phyloP scores from a whole-genome alignment of 2,113 vertebrate genomes.

The Accipiter virgatus region DNA sequence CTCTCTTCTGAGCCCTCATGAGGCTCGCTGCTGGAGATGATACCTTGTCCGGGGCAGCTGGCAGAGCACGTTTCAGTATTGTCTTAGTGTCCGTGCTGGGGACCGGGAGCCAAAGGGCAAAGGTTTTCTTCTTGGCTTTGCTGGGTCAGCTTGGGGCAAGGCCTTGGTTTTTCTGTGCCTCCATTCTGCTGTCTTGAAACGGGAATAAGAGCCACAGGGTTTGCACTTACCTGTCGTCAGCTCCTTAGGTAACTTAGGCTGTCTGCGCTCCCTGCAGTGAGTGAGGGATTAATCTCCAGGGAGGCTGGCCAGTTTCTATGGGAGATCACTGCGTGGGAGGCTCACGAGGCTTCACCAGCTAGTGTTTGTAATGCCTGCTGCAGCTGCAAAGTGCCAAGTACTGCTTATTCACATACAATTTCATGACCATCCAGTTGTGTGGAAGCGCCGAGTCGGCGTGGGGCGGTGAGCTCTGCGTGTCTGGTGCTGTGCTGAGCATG shows the following conservation, averaged over 20 bases:
- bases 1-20: not conserved
- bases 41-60: not conserved
- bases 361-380: not conserved
- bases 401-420: not conserved
- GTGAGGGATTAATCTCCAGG: conserved; percentile 5
- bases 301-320: conserved; percentile 35
- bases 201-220: not conserved
- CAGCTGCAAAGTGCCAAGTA: not conserved
- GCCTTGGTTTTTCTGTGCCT: not conserved
- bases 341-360: not conserved
- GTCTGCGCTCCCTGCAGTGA: not conserved
- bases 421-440: not conserved
- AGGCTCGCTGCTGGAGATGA: not conserved
- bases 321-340: conserved; percentile 29
- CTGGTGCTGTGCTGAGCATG: not conserved
- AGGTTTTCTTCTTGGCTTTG: not conserved
- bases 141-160: not conserved
- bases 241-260: not conserved
- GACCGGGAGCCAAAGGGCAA: not conserved
- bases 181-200: not conserved
- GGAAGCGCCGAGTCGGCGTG: not conserved
- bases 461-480: not conserved
- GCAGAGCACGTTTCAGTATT: not conserved
- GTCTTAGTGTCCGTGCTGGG: not conserved
- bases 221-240: not conserved